Conservation (phyloP, 2,113 vertebrate genomes). For the Acanthisitta chloris region DNA sequence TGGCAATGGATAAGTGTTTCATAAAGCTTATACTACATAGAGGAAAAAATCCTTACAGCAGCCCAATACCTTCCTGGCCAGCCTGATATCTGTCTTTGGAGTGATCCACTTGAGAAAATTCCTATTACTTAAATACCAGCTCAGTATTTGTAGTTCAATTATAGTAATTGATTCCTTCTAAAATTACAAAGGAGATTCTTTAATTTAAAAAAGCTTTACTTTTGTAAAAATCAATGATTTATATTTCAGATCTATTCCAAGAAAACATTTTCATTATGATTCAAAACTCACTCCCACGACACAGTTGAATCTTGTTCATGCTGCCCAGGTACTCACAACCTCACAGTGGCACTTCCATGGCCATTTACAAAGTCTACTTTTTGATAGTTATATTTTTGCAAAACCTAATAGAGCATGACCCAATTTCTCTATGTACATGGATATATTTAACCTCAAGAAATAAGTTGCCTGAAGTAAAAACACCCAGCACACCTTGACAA, state of each 20-base stretch:
- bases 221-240: not conserved
- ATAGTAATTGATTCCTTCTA: not conserved
- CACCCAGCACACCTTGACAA: not conserved
- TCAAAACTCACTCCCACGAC: not conserved
- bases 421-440: not conserved
- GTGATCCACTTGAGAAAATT: not conserved
- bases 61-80: not conserved
- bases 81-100: not conserved
- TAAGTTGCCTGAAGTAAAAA: not conserved
- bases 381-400: not conserved
- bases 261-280: not conserved
- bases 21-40: not conserved
- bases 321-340: not conserved
- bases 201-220: not conserved
- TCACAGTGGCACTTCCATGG: not conserved
- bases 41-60: not conserved
- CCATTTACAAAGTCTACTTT: not conserved
- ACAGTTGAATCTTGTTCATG: not conserved
- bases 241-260: not conserved
- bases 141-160: not conserved
- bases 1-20: not conserved
- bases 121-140: not conserved
- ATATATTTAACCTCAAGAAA: not conserved
- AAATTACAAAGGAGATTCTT: not conserved
- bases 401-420: not conserved